Evolutionary conservation across 2,797 vertebrate genomes (phyloP), one percentile per base, ranked within the genome.

Genomic region (Crenuchus spilurus): DNA sequence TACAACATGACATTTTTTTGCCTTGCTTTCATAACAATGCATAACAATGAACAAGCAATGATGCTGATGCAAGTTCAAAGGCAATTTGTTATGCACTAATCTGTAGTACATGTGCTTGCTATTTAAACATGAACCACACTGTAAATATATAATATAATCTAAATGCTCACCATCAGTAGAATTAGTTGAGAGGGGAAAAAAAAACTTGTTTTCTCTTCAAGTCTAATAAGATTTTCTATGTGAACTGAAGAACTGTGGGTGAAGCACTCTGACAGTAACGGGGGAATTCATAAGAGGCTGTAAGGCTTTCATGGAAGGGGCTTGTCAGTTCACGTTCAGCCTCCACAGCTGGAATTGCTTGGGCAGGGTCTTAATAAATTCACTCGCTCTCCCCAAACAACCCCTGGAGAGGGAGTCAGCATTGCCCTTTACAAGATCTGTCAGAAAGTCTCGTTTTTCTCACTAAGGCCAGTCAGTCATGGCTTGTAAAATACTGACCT

Each of bases 321-420:
- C 41, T 72, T 72, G 77, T 74, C 67, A 62, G 60, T 41, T 85
- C 81, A 61, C 6, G 14, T 77, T 62, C n/a, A 62, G 6, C 3
- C 35, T 69, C 66, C 30, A 30, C 70, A 78, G 60, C 54, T 33
- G 57, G 54, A 30, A 35, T 49, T 48, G 74, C n/a, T 81, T 64
- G 78, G 42, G 55, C 31, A 46, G 41, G 60, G 58, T 79, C 52
- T 70, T 70, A 72, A 77, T 82, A 82, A 70, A 77, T 70, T 70
- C 35, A 39, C 74, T 70, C 8, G n/a, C 52, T 62, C 66, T 63
- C 75, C 65, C 69, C 31, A 70, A 77, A 60, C 52, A 67, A 76
- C 39, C 46, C 66, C 76, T 57, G 37, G 24, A 64, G 67, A 80
- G 73, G 52, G 70, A 64, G 67, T 83, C 60, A 48, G 33, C 37